These are phyloP conservation scores for Actenoides hombroni DNA, from an alignment of 2,113 vertebrate genomes.

Conservation along the genomic window DNA sequence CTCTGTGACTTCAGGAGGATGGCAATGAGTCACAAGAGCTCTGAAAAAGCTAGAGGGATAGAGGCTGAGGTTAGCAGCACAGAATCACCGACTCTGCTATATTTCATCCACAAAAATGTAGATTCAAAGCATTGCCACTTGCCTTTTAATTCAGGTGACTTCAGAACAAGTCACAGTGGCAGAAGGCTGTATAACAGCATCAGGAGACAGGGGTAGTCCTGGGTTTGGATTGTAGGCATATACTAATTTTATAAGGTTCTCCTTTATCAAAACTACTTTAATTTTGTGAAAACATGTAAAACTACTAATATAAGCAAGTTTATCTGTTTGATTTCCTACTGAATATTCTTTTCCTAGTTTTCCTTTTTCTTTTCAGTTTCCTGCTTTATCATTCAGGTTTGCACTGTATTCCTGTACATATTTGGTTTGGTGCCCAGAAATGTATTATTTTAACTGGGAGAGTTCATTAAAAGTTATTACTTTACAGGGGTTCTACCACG, in stretches of 20 bases:
- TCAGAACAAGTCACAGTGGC: neutral
- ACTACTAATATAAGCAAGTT: neutral
- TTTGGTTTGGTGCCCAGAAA: conserved; percentile 69
- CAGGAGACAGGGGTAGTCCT: neutral
- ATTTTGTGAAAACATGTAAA: conserved; percentile 1
- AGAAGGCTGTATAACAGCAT: neutral
- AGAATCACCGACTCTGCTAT: conserved; percentile 30
- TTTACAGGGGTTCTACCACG: neutral
- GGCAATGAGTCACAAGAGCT: conserved; percentile 61
- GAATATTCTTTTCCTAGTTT: neutral
- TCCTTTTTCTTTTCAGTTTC: conserved; percentile 44
- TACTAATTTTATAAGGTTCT: neutral
- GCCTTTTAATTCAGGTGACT: neutral
- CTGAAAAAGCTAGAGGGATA: conserved; percentile 31
- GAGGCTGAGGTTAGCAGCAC: conserved; percentile 35
- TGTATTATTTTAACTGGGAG: conserved; percentile 65
- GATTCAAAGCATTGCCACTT: neutral
- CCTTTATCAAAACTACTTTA: conserved; percentile 13
- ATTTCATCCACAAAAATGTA: conserved; percentile 34
- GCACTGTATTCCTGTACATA: conserved; percentile 53
- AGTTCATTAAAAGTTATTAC: conserved; percentile 63
- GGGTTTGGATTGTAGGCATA: neutral
- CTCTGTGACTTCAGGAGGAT: conserved; percentile 62
- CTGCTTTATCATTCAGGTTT: conserved; percentile 56
- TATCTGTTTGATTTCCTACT: conserved; percentile 16